Conservation (phyloP, 2,888 invertebrate species). For the Vannuccia rotundouncinata region DNA sequence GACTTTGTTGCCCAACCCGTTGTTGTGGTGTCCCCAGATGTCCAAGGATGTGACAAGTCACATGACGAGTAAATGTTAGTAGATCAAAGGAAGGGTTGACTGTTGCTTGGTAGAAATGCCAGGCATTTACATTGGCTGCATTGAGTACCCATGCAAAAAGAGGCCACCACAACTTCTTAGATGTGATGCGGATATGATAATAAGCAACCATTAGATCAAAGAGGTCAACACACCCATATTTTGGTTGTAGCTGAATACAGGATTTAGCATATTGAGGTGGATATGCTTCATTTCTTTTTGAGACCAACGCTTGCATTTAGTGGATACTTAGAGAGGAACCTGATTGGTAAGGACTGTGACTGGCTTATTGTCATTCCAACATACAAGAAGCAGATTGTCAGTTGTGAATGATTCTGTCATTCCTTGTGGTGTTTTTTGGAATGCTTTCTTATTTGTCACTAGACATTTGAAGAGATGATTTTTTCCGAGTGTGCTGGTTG, state of each 20-base stretch:
- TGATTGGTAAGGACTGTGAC: constrained; percentile 34
- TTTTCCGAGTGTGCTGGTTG: constrained; percentile 37
- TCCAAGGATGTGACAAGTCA: neutral
- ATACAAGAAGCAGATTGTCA: constrained; percentile 2
- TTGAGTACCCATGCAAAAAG: neutral
- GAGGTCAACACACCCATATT: constrained; percentile 40
- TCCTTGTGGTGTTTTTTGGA: constrained; percentile 3
- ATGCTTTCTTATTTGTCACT: constrained; percentile 1
- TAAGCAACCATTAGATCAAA: constrained; percentile 34
- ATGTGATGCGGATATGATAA: neutral
- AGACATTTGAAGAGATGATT: constrained; percentile 36
- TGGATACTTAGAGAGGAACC: neutral
- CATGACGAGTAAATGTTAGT: neutral
- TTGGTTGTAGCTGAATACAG: constrained; percentile 35
- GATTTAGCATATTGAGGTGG: constrained; percentile 11
- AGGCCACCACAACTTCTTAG: constrained; percentile 13
- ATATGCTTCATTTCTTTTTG: neutral
- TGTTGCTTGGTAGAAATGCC: neutral
- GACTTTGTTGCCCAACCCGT: neutral
- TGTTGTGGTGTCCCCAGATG: neutral
- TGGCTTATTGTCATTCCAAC: constrained; percentile 38
- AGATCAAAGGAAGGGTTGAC: neutral
- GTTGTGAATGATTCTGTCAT: neutral
- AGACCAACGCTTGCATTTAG: constrained; percentile 27
- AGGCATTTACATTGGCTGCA: neutral